Evolutionary conservation across 2,113 vertebrate genomes (phyloP), one percentile per base, ranked within the genome.

Genomic region (Ceratotherium simum): DNA sequence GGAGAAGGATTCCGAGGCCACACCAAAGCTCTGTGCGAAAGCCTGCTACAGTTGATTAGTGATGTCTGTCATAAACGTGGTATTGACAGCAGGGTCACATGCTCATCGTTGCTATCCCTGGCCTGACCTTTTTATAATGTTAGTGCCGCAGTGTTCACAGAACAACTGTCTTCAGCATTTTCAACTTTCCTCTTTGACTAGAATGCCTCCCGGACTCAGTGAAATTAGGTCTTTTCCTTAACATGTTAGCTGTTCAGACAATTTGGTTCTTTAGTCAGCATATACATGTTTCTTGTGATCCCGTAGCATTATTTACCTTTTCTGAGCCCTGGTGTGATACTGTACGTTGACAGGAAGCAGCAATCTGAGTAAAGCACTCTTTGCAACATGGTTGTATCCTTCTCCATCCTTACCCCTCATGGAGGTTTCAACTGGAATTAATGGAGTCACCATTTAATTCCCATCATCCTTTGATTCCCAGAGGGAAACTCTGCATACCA

Each of bases 71-170:
- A 23, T 14, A 10, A 23, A 1, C 62, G 3, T 0, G 3, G 31
- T 29, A 1, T 17, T 5, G 31, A 69, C 5, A 10, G 4, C 11
- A 13, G 21, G 23, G 21, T n/a, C 76, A 13, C 17, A 0, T 33
- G 39, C 67, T 90, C 80, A 54, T 56, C 33, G 33, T 31, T 64
- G 62, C 42, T 12, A 5, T 23, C n/a, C 54, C 27, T 20, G 23
- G 5, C n/a, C 62, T 12, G 31, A 18, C 31, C 42, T 21, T 33
- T 56, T 51, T 31, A n/a, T 33, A 7, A 27, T 23, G 27, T n/a
- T 36, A 2, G 3, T 48, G 18, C 48, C 33, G 14, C 1, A 0
- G 33, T 12, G 4, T 16, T 58, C 79, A 51, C 36, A 65, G 48
- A n/a, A 21, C 48, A 48, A 4, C 73, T 6, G 3, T 67, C 75